Evolutionary conservation across 2,888 invertebrate species (phyloP).

Genomic region (Lithodes maja): DNA sequence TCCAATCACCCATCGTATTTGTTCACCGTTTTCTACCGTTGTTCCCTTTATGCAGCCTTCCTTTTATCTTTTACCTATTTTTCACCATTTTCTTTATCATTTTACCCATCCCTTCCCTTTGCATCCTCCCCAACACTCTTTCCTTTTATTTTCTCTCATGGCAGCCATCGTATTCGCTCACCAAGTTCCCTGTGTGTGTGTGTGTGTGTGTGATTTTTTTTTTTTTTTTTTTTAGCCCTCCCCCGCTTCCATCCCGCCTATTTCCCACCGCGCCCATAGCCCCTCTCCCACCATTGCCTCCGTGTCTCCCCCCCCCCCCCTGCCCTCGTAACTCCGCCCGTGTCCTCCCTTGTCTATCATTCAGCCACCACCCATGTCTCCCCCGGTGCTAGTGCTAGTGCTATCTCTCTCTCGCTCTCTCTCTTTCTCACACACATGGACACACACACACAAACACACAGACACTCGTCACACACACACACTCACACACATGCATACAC

Average conservation of each 20-base stretch:
- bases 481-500: conserved; percentile 21
- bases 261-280: background rate
- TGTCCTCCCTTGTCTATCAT: background rate
- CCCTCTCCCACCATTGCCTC: background rate
- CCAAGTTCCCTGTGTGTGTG: too few species aligned
- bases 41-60: too few species aligned
- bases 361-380: background rate
- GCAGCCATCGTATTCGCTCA: too few species aligned
- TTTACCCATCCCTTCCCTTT: background rate
- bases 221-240: background rate
- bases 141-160: background rate
- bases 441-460: conserved; percentile 45
- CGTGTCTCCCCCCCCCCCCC: background rate
- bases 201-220: too few species aligned
- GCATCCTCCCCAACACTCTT: background rate
- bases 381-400: background rate
- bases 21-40: too few species aligned
- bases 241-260: too few species aligned
- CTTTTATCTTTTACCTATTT: too few species aligned
- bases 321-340: background rate
- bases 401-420: conserved; percentile 1
- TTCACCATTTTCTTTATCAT: background rate
- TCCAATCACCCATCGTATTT: too few species aligned
- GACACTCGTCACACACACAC: conserved; percentile 31
- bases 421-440: conserved; percentile 20